phyloP scores from a whole-genome alignment of 1,140 invertebrate genomes.

The Atta cephalotes region DNA sequence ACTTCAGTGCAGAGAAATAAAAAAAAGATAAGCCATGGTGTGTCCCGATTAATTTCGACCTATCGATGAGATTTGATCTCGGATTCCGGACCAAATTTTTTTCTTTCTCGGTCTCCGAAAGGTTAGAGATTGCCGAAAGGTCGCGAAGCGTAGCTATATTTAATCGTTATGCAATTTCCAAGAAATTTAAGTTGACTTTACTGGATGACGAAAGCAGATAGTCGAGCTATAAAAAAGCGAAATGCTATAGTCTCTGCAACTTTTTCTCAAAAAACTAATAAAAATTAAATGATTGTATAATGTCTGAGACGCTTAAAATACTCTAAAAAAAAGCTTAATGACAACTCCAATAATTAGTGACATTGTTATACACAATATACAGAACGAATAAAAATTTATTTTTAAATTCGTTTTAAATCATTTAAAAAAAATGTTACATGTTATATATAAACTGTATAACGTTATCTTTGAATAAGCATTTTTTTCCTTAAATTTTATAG shows the following conservation, averaged over 20 bases:
- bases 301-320: not conserved
- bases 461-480: not conserved
- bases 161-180: not conserved
- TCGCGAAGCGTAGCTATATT: not conserved
- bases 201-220: not conserved
- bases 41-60: slow-evolving; percentile 16
- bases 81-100: slow-evolving; percentile 2
- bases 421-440: not conserved
- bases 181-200: not conserved
- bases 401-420: not conserved
- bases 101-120: not conserved
- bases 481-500: not conserved
- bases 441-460: not conserved
- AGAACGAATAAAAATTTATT: not conserved
- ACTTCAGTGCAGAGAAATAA: not conserved
- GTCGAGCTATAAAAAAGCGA: not conserved
- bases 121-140: slow-evolving; percentile 30
- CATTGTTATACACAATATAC: not conserved
- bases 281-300: not conserved
- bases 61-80: slow-evolving; percentile 31
- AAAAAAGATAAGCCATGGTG: slow-evolving; percentile 5
- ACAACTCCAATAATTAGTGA: not conserved
- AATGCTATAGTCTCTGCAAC: not conserved
- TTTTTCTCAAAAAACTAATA: not conserved
- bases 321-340: not conserved